phyloP scores from a whole-genome alignment of 2,113 vertebrate genomes.

The Pseudopipra pipra region DNA sequence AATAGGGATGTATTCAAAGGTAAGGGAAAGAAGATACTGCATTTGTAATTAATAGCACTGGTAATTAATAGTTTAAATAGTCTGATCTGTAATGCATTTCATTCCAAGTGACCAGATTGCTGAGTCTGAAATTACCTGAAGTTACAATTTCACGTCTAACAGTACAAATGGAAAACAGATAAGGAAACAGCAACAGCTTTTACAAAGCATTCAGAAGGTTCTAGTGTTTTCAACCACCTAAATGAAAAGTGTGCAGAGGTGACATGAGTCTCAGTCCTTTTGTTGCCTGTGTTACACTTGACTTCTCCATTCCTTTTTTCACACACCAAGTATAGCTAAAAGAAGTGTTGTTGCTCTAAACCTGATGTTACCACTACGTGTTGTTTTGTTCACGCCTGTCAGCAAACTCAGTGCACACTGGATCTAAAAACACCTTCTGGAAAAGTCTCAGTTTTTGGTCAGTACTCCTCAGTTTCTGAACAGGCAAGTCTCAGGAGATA shows the following conservation, averaged over 20 bases:
- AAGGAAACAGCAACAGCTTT: background rate
- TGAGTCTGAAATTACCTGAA: background rate
- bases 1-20: background rate
- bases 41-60: background rate
- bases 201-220: background rate
- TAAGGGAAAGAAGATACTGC: background rate
- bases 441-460: background rate
- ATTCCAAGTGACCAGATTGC: background rate
- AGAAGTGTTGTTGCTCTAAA: background rate
- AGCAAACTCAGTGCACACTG: background rate
- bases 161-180: background rate
- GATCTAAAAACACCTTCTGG: background rate
- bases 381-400: background rate
- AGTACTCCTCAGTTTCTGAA: background rate
- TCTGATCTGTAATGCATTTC: background rate
- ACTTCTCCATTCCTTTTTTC: background rate
- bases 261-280: background rate
- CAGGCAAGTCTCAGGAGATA: background rate
- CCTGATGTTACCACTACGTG: background rate
- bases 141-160: background rate
- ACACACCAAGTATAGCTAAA: background rate
- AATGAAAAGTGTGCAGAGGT: background rate
- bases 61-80: background rate
- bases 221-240: background rate
- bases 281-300: background rate